Conservation (phyloP, 2,797 vertebrate genomes). For the Pelodytes ibericus region DNA sequence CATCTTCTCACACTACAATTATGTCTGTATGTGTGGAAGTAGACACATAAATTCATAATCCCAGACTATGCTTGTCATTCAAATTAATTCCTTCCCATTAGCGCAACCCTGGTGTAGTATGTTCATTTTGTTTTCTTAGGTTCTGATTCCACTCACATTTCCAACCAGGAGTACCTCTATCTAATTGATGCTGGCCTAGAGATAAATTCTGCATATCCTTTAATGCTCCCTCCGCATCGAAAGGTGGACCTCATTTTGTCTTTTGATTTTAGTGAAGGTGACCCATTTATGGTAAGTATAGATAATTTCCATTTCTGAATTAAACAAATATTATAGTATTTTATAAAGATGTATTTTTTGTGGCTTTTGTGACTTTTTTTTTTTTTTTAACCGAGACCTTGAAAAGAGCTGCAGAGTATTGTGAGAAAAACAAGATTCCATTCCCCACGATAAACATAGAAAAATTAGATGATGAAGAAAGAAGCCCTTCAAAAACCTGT, state of each 20-base stretch:
- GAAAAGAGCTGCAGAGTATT: constrained; percentile 18
- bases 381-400: constrained; percentile 17
- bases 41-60: no score
- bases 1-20: no score
- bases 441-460: constrained; percentile 27
- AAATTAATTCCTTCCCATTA: no score
- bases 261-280: constrained; percentile 63
- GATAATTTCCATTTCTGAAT: not conserved
- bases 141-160: constrained; percentile 9
- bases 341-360: no score
- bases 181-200: constrained; percentile 63
- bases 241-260: constrained; percentile 60
- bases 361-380: not conserved
- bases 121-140: constrained; percentile 26
- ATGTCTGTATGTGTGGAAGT: no score
- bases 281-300: constrained; percentile 62
- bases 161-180: not conserved
- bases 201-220: constrained; percentile 61
- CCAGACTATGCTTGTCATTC: no score
- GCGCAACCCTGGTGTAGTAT: no score
- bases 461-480: not conserved
- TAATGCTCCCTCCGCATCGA: constrained; percentile 48
- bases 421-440: constrained; percentile 8
- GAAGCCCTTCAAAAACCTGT: constrained; percentile 12
- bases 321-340: not conserved